Percentiles rank a stretch among this genome's conserved stretches.
These are phyloP conservation scores for Poecilia gillii DNA, from an alignment of 2,797 vertebrate genomes.

Conservation along the genomic window DNA sequence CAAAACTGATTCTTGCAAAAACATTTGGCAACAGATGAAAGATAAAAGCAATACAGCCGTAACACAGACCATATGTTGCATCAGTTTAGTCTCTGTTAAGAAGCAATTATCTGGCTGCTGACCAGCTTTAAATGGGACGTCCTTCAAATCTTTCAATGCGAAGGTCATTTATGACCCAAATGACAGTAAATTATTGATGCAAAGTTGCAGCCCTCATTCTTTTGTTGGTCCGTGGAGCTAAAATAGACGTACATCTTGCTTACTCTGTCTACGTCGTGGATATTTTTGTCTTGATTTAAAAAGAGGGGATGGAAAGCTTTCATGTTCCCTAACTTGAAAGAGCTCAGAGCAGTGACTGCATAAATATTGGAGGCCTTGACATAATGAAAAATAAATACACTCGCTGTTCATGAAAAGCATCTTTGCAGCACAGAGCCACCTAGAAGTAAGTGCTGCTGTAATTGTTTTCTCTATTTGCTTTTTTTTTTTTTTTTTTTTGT, in stretches of 20 bases:
- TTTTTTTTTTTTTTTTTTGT: not conserved
- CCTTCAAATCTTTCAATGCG: constrained; percentile 33
- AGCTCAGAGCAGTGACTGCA: constrained; percentile 56
- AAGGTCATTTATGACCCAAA: constrained; percentile 38
- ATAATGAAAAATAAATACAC: constrained; percentile 56
- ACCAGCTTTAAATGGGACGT: constrained; percentile 14
- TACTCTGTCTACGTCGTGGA: constrained; percentile 15
- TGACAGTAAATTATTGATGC: constrained; percentile 52
- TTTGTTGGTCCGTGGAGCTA: constrained; percentile 9
- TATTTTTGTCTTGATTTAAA: constrained; percentile 50
- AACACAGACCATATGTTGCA: constrained; percentile 23
- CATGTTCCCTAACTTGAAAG: constrained; percentile 43
- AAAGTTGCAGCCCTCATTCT: constrained; percentile 13
- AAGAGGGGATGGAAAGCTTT: constrained; percentile 57
- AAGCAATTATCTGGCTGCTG: constrained; percentile 13
- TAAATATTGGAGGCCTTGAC: constrained; percentile 45
- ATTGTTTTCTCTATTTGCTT: constrained; percentile 51
- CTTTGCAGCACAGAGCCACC: constrained; percentile 17
- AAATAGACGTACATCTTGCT: constrained; percentile 31
- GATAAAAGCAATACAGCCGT: constrained; percentile 54
- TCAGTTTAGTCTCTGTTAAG: not conserved
- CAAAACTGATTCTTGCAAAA: constrained; percentile 47
- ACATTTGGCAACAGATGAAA: constrained; percentile 49
- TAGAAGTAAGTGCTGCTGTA: constrained; percentile 24
- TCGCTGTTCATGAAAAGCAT: constrained; percentile 51